Percentiles rank a stretch among this genome's conserved stretches.
These are phyloP conservation scores for Caretta caretta DNA, from an alignment of 2,113 vertebrate genomes.

Conservation along the genomic window DNA sequence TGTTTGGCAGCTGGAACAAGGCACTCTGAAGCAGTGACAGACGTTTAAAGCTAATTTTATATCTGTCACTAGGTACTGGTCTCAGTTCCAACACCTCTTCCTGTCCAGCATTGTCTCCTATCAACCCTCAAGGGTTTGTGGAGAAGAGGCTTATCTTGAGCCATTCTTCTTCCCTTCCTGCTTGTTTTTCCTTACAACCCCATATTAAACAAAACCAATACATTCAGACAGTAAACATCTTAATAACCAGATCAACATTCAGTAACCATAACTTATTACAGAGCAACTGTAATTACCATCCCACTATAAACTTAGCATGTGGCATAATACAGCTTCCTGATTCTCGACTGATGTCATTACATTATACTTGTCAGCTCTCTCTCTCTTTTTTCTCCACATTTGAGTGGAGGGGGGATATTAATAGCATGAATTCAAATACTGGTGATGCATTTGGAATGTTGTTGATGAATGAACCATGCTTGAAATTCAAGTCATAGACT, in stretches of 20 bases:
- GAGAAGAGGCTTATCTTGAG: not conserved
- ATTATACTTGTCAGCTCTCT: not conserved
- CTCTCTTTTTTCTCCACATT: not conserved
- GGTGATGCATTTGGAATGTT: not conserved
- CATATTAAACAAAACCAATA: not conserved
- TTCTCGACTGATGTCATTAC: not conserved
- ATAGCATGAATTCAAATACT: not conserved
- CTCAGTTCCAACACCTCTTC: not conserved
- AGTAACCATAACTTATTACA: not conserved
- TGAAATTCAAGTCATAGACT: not conserved
- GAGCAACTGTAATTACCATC: not conserved
- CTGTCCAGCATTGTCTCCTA: not conserved
- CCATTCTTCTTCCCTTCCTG: not conserved
- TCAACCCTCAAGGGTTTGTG: not conserved
- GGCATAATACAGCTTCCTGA: not conserved
- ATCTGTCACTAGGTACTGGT: not conserved
- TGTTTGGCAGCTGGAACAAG: not conserved
- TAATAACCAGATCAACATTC: not conserved
- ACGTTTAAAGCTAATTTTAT: not conserved
- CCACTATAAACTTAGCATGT: not conserved
- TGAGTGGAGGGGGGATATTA: accelerated
- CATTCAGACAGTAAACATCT: not conserved
- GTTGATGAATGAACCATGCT: not conserved
- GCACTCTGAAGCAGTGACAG: not conserved
- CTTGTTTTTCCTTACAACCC: not conserved